Base-by-base conservation (phyloP, 1,140 invertebrate species). In the Drosophila kurseongensis region DNA sequence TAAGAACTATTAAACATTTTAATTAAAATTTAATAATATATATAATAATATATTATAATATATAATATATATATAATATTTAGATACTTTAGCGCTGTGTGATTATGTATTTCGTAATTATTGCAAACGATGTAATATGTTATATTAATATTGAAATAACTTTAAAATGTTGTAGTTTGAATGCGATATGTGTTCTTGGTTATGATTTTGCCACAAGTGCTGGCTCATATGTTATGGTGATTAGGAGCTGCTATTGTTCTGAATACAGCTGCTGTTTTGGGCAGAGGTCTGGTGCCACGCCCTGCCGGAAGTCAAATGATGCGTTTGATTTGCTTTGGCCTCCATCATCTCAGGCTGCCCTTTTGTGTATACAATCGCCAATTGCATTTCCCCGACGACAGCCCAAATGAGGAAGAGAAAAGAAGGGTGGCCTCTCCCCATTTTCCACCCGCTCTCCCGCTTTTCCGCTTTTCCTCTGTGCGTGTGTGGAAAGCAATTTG, bases 231-330 rank as follows among this genome's bases (percentile, higher is more conserved):
- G 7, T 32, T 32, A 8, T 6, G 29, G 1, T 7, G 6, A 7
- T 32, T 32, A 23, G 0, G 6, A 32, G 18, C 6, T 23, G 27
- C 52, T 7, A 36, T 23, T 18, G 0, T n/a, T 48, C 4, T 52
- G 32, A 29, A 12, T 51, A 0, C 47, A n/a, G 4, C 9, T 32
- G 45, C 10, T 41, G 42, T 29, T 29, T 62, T 10, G 29, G 36
- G 16, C 3, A 13, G 32, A 32, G 18, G 14, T 63, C 41, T 65
- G 59, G 54, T 67, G 59, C 75, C 65, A 67, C 58, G 81, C 62
- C 72, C 50, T 84, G 80, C 80, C 80, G 80, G 80, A 84, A 84
- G 81, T 84, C 61, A 76, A 84, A 85, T 85, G 81, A 84, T 73
- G 81, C 80, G 73, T 84, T 84, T 85, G 81, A 84, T 85, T 79